phyloP scores from a whole-genome alignment of 2,888 invertebrate species.

The Melanostoma scalare region DNA sequence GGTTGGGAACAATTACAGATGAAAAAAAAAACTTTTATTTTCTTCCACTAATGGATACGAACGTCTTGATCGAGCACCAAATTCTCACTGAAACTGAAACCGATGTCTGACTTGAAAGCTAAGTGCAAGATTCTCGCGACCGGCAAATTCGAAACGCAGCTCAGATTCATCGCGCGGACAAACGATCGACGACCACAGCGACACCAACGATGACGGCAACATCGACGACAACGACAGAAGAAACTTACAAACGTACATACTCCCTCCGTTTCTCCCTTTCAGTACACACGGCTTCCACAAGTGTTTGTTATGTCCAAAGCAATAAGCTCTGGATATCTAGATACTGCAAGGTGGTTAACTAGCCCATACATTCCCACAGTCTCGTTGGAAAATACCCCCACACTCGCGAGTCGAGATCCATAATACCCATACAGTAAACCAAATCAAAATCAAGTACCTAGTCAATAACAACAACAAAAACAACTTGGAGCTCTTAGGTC shows the following conservation, averaged over 20 bases:
- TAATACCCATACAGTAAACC: slow-evolving; percentile 46
- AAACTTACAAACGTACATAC: slow-evolving; percentile 10
- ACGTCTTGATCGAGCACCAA: slow-evolving; percentile 82
- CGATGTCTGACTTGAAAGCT: slow-evolving; percentile 71
- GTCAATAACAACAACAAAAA: slow-evolving; percentile 20
- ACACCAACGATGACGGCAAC: slow-evolving; percentile 43
- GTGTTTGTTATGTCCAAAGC: slow-evolving; percentile 20
- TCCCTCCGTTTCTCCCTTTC: neutral
- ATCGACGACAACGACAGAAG: slow-evolving; percentile 32
- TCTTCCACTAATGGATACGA: slow-evolving; percentile 75
- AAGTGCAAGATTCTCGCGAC: slow-evolving; percentile 70
- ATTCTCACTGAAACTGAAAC: slow-evolving; percentile 81
- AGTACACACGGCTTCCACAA: too few relatives aligned
- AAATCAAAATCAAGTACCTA: slow-evolving; percentile 55
- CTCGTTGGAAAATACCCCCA: slow-evolving; percentile 66
- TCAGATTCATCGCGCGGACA: slow-evolving; percentile 63
- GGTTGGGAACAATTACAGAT: slow-evolving; percentile 12
- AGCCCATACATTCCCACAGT: slow-evolving; percentile 58
- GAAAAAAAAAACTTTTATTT: slow-evolving; percentile 48
- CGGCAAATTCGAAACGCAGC: slow-evolving; percentile 50
- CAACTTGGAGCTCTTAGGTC: slow-evolving; percentile 14
- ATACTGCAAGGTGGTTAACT: slow-evolving; percentile 65
- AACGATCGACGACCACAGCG: slow-evolving; percentile 56
- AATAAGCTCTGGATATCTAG: slow-evolving; percentile 48
- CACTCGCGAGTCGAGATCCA: slow-evolving; percentile 29